Base-by-base conservation (phyloP, 2,888 invertebrate species). In the Agrochola lychnidis region DNA sequence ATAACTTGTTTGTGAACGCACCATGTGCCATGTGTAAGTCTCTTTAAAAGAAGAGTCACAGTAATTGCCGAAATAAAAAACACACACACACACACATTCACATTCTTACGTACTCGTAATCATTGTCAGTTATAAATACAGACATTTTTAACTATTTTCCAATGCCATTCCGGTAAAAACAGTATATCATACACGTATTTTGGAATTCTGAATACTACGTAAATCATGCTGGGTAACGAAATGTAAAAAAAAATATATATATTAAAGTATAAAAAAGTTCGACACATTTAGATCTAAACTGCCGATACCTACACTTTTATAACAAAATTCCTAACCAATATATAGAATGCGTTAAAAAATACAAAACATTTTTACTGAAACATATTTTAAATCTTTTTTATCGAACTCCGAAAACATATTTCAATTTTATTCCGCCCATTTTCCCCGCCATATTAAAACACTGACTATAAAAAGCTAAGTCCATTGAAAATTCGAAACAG, bases 401-500 rank as follows among this genome's bases (percentile, higher is more conserved):
- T 12, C 22, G 2, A 19, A 59, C 14, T n/a, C n/a, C 53, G 57
- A 57, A 56, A 67, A 59, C 14, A 79, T 81, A 72, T 78, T 79
- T 72, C 62, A 64, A 78, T 75, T 73, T 78, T 53, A 68, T 86
- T 53, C 40, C 42, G n/a, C 3, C 30, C 36, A 68, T 73, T 51
- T 76, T 63, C 61, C 9, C 5, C 36, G 10, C 56, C 40, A 61
- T 72, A 79, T 73, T 79, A 78, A 79, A 77, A 81, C 36, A 78
- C 68, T 66, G 66, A 7, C 69, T 64, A 57, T 79, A 82, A 82
- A 86, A 88, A 82, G 78, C 79, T 85, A 83, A 88, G 79, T 83
- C 80, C 85, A 80, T 79, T 88, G 84, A 82, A 89, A 88, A 89
- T 81, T 79, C 79, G 81, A 61, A 81, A 82, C 81, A 79, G 83